These are phyloP conservation scores for Acronicta alni DNA, from an alignment of 2,888 invertebrate species.

Conservation along the genomic window DNA sequence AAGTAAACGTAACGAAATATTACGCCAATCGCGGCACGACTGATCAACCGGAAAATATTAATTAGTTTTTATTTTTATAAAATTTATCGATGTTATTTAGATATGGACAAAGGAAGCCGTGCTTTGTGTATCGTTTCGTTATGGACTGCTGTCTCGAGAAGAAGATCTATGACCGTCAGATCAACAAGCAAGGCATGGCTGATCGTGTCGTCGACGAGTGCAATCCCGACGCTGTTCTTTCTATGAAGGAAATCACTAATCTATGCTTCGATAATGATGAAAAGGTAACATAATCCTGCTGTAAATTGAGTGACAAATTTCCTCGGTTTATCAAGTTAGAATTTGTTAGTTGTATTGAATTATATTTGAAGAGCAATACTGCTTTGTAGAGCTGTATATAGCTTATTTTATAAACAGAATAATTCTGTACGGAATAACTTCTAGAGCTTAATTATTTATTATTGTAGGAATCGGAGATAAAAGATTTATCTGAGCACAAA, in stretches of 20 bases:
- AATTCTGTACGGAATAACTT: neutral
- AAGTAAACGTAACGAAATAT: neutral
- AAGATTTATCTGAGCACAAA: slow-evolving; percentile 92
- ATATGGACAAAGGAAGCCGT: slow-evolving; percentile 96
- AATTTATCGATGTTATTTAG: slow-evolving; percentile 9
- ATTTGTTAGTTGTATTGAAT: no score
- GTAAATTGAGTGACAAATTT: no score
- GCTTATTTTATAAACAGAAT: no score
- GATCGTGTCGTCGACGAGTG: slow-evolving; percentile 99
- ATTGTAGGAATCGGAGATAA: slow-evolving; percentile 91
- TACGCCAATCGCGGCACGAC: neutral
- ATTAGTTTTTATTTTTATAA: neutral
- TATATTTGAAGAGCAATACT: no score
- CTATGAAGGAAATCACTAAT: slow-evolving; percentile 96
- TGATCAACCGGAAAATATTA: neutral
- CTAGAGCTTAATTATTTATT: neutral
- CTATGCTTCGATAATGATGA: slow-evolving; percentile 97
- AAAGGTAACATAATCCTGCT: slow-evolving; percentile 75
- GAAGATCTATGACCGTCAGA: slow-evolving; percentile 99
- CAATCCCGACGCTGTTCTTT: slow-evolving; percentile 98
- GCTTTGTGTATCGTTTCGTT: slow-evolving; percentile 98
- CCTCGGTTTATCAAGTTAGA: no score
- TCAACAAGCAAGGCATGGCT: slow-evolving; percentile 99
- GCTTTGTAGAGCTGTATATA: no score
- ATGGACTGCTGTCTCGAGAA: slow-evolving; percentile 99